phyloP scores from a whole-genome alignment of 2,113 vertebrate genomes.

The Brachyhypopomus gauderio region DNA sequence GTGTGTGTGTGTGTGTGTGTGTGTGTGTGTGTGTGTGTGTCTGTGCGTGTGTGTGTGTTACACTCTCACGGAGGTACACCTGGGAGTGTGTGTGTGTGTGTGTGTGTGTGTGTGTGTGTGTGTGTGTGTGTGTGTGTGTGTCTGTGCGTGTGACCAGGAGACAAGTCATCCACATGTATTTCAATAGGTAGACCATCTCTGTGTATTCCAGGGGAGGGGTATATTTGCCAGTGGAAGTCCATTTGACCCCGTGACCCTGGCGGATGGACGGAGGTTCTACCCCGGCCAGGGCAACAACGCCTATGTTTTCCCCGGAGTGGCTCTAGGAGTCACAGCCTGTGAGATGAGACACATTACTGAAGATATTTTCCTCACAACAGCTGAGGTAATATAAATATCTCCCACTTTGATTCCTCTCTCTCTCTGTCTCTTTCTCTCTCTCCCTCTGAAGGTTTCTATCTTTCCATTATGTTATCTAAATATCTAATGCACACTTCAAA shows the following conservation, averaged over 20 bases:
- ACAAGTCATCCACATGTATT: no score
- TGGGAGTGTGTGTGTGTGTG: no score
- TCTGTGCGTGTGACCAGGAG: background rate
- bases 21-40: no score
- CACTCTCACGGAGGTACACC: slow-evolving; percentile 83
- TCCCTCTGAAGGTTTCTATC: background rate
- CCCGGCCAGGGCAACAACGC: slow-evolving; percentile 98
- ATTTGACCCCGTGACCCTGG: slow-evolving; percentile 88
- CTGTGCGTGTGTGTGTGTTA: no score
- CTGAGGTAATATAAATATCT: slow-evolving; percentile 79
- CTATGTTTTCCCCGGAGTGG: slow-evolving; percentile 95
- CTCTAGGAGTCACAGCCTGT: slow-evolving; percentile 84
- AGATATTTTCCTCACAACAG: slow-evolving; percentile 86
- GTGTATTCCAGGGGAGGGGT: slow-evolving; percentile 78
- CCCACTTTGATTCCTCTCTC: background rate
- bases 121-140: background rate
- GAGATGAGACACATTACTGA: slow-evolving; percentile 82
- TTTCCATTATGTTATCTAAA: background rate
- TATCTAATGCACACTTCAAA: no score
- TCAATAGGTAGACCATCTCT: background rate
- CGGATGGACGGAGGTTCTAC: slow-evolving; percentile 80
- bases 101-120: no score
- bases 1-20: no score
- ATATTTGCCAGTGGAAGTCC: slow-evolving; percentile 98
- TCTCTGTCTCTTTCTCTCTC: background rate